Percentiles rank a stretch among this genome's conserved stretches.
Evolutionary conservation across 2,797 vertebrate genomes (phyloP).

Genomic region (Acanthurus tractus): DNA sequence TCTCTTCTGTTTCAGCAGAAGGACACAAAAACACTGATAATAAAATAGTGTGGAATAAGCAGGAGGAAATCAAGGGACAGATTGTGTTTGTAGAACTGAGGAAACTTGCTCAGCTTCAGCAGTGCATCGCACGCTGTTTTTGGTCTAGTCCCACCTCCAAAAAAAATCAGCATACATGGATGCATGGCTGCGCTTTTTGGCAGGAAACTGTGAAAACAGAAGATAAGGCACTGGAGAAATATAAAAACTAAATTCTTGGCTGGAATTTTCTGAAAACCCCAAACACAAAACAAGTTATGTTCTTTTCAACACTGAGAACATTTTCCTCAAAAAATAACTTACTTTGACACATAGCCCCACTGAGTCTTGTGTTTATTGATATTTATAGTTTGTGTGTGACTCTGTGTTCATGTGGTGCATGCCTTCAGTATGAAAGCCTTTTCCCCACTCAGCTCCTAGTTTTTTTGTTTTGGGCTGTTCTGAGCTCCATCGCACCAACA

Average conservation of each 20-base stretch:
- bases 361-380: conserved; percentile 31
- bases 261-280: conserved; percentile 32
- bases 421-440: background rate
- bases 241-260: conserved; percentile 64
- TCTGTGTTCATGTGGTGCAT: background rate
- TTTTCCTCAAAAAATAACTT: conserved; percentile 44
- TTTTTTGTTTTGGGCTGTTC: conserved; percentile 27
- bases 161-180: conserved; percentile 50
- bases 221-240: conserved; percentile 62
- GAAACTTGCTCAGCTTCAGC: conserved; percentile 31
- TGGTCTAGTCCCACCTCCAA: conserved; percentile 41
- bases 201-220: conserved; percentile 52
- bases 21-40: conserved; percentile 39
- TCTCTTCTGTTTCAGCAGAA: conserved; percentile 38
- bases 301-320: conserved; percentile 35
- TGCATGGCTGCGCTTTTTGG: conserved; percentile 63
- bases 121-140: conserved; percentile 38
- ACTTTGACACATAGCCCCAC: conserved; percentile 35
- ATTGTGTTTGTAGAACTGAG: conserved; percentile 12
- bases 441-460: background rate
- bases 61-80: conserved; percentile 30
- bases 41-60: conserved; percentile 2
- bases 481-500: conserved; percentile 16
- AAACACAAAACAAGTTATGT: conserved; percentile 54
- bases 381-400: background rate